phyloP scores from a whole-genome alignment of 2,113 vertebrate species.

The Gymnobelideus leadbeateri region DNA sequence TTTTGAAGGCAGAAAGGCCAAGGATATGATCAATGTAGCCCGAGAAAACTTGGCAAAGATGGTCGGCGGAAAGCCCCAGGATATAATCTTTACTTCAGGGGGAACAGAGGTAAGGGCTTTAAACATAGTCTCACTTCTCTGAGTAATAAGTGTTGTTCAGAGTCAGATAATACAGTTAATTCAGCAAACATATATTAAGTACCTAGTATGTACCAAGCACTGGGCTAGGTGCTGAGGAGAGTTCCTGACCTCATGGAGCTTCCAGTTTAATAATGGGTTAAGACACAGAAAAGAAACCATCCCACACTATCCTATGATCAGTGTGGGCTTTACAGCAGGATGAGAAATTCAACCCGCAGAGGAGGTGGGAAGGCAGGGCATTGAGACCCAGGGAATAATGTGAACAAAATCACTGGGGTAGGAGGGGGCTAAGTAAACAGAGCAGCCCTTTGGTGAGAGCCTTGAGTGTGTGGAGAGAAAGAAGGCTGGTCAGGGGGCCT shows the following conservation, averaged over 20 bases:
- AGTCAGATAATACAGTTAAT: not conserved
- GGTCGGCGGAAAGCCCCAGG: slow-evolving; percentile 88
- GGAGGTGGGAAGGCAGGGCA: no score
- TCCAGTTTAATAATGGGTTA: not conserved
- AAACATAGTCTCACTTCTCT: rapidly evolving
- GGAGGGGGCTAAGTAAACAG: not conserved
- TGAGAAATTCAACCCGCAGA: not conserved
- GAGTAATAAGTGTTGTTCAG: rapidly evolving
- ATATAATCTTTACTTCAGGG: slow-evolving; percentile 95
- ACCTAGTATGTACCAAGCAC: not conserved
- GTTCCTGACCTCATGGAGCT: not conserved
- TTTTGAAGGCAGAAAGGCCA: slow-evolving; percentile 90
- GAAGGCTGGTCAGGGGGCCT: not conserved
- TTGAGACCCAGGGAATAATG: not conserved
- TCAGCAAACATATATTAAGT: not conserved
- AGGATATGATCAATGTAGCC: slow-evolving; percentile 86
- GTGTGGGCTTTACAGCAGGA: not conserved
- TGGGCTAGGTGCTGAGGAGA: not conserved
- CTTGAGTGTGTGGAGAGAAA: no score
- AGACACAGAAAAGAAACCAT: not conserved
- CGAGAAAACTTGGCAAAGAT: slow-evolving; percentile 90
- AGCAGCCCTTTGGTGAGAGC: not conserved
- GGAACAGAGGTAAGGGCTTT: slow-evolving; percentile 92
- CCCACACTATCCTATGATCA: not conserved
- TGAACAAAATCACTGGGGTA: not conserved